Evolutionary conservation across 2,113 vertebrate species (phyloP).

Genomic region (Eretmochelys imbricata): DNA sequence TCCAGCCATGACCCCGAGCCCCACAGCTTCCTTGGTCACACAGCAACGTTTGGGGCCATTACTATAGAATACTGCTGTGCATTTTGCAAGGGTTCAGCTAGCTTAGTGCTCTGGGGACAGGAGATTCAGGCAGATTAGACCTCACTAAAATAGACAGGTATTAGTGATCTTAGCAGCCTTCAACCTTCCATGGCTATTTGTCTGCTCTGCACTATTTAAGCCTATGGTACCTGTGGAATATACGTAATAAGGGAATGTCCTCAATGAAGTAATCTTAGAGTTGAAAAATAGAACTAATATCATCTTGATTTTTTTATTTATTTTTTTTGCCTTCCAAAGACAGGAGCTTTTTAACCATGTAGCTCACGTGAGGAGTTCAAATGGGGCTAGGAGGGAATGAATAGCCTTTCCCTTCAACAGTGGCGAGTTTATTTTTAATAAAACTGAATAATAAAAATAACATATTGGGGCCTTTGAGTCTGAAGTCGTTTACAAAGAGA

Average conservation of each 20-base stretch:
- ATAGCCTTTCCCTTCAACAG: not conserved
- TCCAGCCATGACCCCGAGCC: not conserved
- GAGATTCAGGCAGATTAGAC: conserved; percentile 71
- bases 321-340: not conserved
- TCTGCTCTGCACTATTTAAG: not conserved
- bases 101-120: conserved; percentile 69
- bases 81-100: conserved; percentile 62
- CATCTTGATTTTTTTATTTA: not conserved
- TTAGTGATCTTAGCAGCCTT: conserved; percentile 66
- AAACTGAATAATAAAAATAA: not conserved
- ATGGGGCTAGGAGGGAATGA: not conserved
- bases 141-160: conserved; percentile 75
- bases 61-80: not conserved
- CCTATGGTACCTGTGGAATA: not conserved
- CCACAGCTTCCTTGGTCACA: not conserved
- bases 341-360: not conserved
- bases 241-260: not conserved
- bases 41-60: not conserved
- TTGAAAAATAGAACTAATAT: not conserved
- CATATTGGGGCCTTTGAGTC: not conserved
- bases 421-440: not conserved
- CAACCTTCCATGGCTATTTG: conserved; percentile 22
- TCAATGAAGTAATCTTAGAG: not conserved
- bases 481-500: not conserved
- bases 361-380: not conserved